Evolutionary conservation across 2,113 vertebrate genomes (phyloP), one percentile per base, ranked within the genome.

Genomic region (Zingel zingel): DNA sequence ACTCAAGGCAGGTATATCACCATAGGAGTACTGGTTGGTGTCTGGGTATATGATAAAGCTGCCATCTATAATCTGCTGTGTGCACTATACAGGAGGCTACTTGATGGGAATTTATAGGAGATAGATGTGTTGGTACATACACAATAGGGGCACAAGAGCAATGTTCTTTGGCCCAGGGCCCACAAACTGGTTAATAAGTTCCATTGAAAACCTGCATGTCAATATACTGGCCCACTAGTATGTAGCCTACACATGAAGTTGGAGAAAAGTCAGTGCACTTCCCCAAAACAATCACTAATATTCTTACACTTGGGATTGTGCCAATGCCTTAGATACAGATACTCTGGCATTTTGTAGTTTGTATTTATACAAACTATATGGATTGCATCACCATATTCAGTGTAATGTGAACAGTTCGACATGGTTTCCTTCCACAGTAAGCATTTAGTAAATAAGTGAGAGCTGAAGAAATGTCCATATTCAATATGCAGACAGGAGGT

Each of bases 401-500:
- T 36, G 51, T 25, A 39, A 36, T 47, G 12, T 63, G 58, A 63
- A 50, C 33, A 27, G 4, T 50, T 64, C 16, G 39, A 16, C 36
- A 56, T 45, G n/a, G 12, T 21, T 51, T 53, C 1, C 54, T 6
- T 23, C 18, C n/a, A 8, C 18, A 18, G 13, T 8, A 33, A 47
- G 19, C 13, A 70, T 54, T 54, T 11, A 39, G 30, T 18, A 1
- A 10, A 27, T 2, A 59, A 58, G 5, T 57, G 6, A 66, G 27
- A 54, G 36, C 11, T 56, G 8, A 45, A 61, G 45, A 68, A 1
- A 77, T 76, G 19, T 76, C 70, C 57, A 72, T 51, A 50, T 54
- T 69, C 65, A 56, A 21, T 23, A 6, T 9, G 79, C 58, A 63
- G 68, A 36, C 66, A 25, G 79, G 56, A 86, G 90, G 73, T 7